These are phyloP conservation scores for Grammatotria lemairii DNA, from an alignment of 2,113 vertebrate species.

Conservation along the genomic window DNA sequence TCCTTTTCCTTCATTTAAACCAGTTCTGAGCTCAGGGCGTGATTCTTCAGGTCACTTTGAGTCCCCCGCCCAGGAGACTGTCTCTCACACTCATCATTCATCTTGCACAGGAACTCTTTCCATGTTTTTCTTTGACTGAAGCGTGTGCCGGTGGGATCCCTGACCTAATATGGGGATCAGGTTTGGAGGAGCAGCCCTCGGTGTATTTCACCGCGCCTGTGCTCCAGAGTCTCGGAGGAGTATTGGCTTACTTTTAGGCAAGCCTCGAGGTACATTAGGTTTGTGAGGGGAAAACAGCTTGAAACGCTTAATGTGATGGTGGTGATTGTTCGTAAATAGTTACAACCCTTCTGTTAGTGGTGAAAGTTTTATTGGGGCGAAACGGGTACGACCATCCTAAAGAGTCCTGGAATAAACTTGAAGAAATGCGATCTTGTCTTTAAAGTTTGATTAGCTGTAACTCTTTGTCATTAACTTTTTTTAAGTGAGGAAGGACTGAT, in stretches of 20 bases:
- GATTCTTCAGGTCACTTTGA: not conserved
- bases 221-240: not conserved
- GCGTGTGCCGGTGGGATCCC: not conserved
- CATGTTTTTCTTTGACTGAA: not conserved
- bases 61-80: not conserved
- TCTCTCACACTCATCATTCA: not conserved
- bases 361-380: not conserved
- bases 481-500: not conserved
- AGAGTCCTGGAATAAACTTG: not conserved
- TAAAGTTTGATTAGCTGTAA: not conserved
- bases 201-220: not conserved
- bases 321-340: not conserved
- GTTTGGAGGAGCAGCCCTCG: not conserved
- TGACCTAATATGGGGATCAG: not conserved
- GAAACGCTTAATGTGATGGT: not conserved
- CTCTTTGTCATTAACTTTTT: not conserved
- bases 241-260: not conserved
- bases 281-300: not conserved
- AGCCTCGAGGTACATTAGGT: not conserved
- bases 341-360: not conserved
- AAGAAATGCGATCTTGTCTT: not conserved
- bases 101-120: not conserved
- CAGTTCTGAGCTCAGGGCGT: not conserved
- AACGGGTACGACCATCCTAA: not conserved
- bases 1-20: not conserved